Percentiles rank a stretch among this genome's conserved stretches.
Conservation (phyloP, 2,113 vertebrate genomes). For the Theristicus caerulescens region DNA sequence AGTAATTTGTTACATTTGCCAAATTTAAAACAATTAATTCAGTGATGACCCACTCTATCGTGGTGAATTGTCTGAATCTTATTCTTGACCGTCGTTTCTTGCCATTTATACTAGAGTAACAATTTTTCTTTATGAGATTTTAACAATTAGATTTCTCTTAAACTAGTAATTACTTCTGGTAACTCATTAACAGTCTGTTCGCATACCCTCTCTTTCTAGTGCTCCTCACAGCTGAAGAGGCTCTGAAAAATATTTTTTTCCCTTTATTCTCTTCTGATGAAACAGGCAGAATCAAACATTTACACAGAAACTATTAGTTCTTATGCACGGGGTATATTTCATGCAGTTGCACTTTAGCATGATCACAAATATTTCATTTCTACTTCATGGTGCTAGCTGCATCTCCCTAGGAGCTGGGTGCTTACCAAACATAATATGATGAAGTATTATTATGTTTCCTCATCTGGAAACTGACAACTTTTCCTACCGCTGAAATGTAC, state of each 20-base stretch:
- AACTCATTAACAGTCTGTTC: background rate
- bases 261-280: background rate
- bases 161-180: background rate
- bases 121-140: background rate
- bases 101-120: background rate
- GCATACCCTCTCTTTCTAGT: background rate
- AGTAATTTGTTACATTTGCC: background rate
- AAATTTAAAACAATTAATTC: background rate
- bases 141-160: background rate
- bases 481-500: background rate
- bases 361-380: background rate
- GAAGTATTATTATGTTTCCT: constrained; percentile 15
- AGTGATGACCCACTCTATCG: background rate
- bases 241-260: background rate
- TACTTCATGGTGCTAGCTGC: background rate
- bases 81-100: background rate
- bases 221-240: background rate
- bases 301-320: background rate
- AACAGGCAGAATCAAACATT: background rate
- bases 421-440: background rate
- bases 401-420: constrained; percentile 6
- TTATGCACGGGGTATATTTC: background rate
- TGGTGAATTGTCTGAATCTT: background rate
- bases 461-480: constrained; percentile 32
- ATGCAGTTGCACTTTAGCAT: background rate